Base-by-base conservation (phyloP, 2,888 invertebrate genomes). In the Athetis lepigone region DNA sequence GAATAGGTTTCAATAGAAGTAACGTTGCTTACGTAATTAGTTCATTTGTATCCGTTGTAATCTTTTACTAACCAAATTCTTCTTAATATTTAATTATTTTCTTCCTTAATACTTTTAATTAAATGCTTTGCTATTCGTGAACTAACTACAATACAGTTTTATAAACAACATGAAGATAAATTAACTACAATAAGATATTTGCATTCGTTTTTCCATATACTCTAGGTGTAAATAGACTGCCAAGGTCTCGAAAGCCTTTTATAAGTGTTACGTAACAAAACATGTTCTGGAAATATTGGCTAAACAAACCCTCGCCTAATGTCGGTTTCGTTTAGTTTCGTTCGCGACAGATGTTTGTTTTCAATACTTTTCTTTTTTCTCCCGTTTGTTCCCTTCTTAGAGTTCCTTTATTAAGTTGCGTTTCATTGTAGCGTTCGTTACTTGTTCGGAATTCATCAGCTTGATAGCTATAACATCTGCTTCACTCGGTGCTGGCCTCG, bases 291-390 rank as follows among this genome's bases (percentile, higher is more conserved):
- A 64, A 64, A 40, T 43, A 51, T 43, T 29, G 45, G 29, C 57
- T 21, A 70, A 71, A 51, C 50, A 57, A 13, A 51, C 33, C 45
- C 42, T 55, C 65, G 46, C 65, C 42, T 76, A 55, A 71, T 71
- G 58, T 64, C 21, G 72, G 50, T 43, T 58, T 51, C 57, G 39
- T 72, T 72, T 51, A 71, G 72, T 76, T 72, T 63, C 58, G 55
- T 66, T 70, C 59, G 78, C 83, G 79, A 80, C 87, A 86, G 83
- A 82, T 86, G 87, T 83, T 81, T 80, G 78, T 75, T 78, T 82
- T 79, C 81, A 77, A 82, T 82, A 80, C 70, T 65, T 58, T 73
- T 74, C 68, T 58, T 61, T 57, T 51, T 65, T 13, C 71, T 59
- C 68, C 67, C 77, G 72, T 82, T 85, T 79, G 75, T 75, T 80